Conservation (phyloP, 2,888 invertebrate genomes). For the Rhamnusium bicolor region DNA sequence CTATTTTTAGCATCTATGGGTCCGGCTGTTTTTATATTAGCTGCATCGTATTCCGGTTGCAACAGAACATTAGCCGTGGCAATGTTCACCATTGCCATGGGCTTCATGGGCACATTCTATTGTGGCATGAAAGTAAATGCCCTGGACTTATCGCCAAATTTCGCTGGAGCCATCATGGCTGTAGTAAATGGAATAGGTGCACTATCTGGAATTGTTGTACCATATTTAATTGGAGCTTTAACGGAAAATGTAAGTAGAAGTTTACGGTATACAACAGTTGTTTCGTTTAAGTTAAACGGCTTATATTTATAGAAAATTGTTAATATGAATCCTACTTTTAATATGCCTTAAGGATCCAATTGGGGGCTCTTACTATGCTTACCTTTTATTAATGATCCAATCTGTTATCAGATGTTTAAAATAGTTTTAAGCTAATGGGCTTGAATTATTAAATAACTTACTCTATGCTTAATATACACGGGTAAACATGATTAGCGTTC, state of each 20-base stretch:
- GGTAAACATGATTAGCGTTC: too few relatives aligned
- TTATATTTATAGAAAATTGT: too few relatives aligned
- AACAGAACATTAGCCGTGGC: conserved; percentile 71
- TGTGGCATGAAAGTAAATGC: conserved; percentile 80
- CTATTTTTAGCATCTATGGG: conserved; percentile 74
- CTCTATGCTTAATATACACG: too few relatives aligned
- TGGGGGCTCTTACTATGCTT: too few relatives aligned
- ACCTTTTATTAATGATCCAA: too few relatives aligned
- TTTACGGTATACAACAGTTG: too few relatives aligned
- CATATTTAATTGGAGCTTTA: conserved; percentile 75
- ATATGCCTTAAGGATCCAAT: too few relatives aligned
- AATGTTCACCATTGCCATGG: conserved; percentile 77
- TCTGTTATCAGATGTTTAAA: too few relatives aligned
- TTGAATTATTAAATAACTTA: too few relatives aligned
- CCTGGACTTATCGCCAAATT: conserved; percentile 78
- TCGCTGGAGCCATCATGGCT: conserved; percentile 78
- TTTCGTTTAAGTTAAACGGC: too few relatives aligned
- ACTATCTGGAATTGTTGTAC: conserved; percentile 76
- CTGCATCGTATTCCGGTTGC: conserved; percentile 78
- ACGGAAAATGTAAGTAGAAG: conserved; percentile 75
- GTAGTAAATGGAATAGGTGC: conserved; percentile 78
- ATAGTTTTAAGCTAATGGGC: too few relatives aligned
- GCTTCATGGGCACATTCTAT: conserved; percentile 81
- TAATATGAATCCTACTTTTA: too few relatives aligned
- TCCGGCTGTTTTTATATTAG: conserved; percentile 77